A percentile compares a stretch with the other conserved stretches of the same genome.
phyloP scores from a whole-genome alignment of 2,797 vertebrate species.

The Tangara arthus region DNA sequence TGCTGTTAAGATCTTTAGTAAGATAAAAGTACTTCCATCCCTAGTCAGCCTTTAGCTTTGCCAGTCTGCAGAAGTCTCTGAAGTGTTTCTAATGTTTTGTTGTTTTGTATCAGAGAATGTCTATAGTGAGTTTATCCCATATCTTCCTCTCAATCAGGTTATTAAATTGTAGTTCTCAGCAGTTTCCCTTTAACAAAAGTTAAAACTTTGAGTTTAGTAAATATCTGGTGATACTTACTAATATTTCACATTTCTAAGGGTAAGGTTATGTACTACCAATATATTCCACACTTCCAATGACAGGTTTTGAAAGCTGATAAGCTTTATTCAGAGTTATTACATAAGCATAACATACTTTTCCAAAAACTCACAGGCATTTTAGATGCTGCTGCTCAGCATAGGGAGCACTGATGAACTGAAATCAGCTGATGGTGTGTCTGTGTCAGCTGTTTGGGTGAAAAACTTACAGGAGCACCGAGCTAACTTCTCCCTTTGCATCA shows the following conservation, averaged over 20 bases:
- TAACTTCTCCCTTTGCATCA: background rate
- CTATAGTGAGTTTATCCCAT: background rate
- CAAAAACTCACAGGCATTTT: slow-evolving; percentile 5
- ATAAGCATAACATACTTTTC: slow-evolving; percentile 21
- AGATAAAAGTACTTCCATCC: background rate
- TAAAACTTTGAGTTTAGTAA: background rate
- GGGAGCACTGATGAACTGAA: background rate
- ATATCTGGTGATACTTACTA: background rate
- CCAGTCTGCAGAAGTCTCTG: background rate
- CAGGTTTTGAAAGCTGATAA: slow-evolving; percentile 15
- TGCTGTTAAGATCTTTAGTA: background rate
- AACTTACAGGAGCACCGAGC: background rate
- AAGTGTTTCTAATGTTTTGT: background rate
- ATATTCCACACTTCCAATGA: background rate
- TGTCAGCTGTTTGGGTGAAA: background rate
- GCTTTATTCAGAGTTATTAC: slow-evolving; percentile 69
- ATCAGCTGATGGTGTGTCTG: background rate
- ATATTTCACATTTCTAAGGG: background rate
- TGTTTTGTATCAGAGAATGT: background rate
- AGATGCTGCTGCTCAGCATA: background rate
- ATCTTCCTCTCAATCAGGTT: background rate
- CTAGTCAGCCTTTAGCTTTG: background rate
- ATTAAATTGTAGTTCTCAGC: background rate
- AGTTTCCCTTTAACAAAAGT: background rate
- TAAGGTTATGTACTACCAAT: background rate